Conservation (phyloP, 2,797 vertebrate species). For the Mormyrus proboscirostris region DNA sequence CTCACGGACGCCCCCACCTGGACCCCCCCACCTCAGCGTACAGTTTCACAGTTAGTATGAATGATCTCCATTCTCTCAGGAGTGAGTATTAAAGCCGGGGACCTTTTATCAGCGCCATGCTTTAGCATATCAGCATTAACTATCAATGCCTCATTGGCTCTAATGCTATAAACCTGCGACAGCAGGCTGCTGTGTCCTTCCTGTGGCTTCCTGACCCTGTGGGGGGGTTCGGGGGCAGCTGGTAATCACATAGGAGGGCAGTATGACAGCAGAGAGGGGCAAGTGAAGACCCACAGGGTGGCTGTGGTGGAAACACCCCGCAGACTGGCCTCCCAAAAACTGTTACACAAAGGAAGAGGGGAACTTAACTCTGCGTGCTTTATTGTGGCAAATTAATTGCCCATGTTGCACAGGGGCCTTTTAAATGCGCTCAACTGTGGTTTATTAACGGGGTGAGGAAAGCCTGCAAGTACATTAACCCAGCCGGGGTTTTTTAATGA, state of each 20-base stretch:
- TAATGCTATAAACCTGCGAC: not conserved
- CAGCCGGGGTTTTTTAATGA: slow-evolving; percentile 3
- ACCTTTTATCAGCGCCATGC: not conserved
- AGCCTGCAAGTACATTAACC: slow-evolving; percentile 14
- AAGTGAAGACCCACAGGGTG: not conserved
- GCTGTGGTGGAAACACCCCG: not conserved
- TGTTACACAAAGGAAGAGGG: not conserved
- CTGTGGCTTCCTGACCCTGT: not conserved
- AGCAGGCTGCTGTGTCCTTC: not conserved
- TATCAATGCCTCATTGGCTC: not conserved
- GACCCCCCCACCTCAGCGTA: not conserved
- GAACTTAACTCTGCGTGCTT: not conserved
- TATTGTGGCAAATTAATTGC: slow-evolving; percentile 16
- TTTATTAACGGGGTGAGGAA: slow-evolving; percentile 12
- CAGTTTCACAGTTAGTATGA: not conserved
- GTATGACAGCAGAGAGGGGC: not conserved
- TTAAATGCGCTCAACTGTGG: not conserved
- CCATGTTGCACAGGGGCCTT: not conserved
- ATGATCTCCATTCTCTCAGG: not conserved
- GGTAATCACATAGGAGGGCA: not conserved
- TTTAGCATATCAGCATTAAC: not conserved
- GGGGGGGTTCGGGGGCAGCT: not conserved
- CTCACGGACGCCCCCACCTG: not conserved
- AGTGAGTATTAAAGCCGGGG: not conserved
- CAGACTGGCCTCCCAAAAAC: not conserved